phyloP scores from a whole-genome alignment of 2,797 vertebrate species.

The Pempheris klunzingeri region DNA sequence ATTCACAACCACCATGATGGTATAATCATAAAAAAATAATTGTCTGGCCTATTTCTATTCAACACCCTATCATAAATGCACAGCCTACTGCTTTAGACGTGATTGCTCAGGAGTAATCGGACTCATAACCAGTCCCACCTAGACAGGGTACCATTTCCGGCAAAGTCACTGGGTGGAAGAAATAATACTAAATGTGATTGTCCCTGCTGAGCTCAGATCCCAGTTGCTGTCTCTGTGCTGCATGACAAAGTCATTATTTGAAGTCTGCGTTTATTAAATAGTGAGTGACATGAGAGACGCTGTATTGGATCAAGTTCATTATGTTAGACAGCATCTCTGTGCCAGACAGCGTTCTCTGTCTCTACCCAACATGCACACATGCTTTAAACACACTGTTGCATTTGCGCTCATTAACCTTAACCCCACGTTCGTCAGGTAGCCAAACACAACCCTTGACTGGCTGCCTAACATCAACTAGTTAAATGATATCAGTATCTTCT shows the following conservation, averaged over 20 bases:
- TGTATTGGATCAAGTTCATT: slow-evolving; percentile 52
- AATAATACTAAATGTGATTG: slow-evolving; percentile 39
- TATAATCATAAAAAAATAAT: slow-evolving; percentile 66
- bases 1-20: slow-evolving; percentile 59
- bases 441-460: slow-evolving; percentile 24
- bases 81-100: slow-evolving; percentile 42
- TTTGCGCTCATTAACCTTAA: slow-evolving; percentile 10
- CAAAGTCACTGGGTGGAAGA: slow-evolving; percentile 61
- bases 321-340: slow-evolving; percentile 32
- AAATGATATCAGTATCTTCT: slow-evolving; percentile 40
- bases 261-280: slow-evolving; percentile 68
- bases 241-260: slow-evolving; percentile 61
- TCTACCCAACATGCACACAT: background rate
- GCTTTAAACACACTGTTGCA: slow-evolving; percentile 7
- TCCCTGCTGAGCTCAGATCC: slow-evolving; percentile 45
- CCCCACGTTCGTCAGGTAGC: background rate
- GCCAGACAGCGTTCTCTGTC: slow-evolving; percentile 9
- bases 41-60: slow-evolving; percentile 54
- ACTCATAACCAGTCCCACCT: slow-evolving; percentile 58
- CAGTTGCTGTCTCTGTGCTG: slow-evolving; percentile 41
- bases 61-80: slow-evolving; percentile 61
- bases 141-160: slow-evolving; percentile 50
- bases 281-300: slow-evolving; percentile 59
- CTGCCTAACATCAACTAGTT: slow-evolving; percentile 31
- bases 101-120: slow-evolving; percentile 58